Base-by-base conservation (phyloP, 2,888 invertebrate species). In the Oligia latruncula region DNA sequence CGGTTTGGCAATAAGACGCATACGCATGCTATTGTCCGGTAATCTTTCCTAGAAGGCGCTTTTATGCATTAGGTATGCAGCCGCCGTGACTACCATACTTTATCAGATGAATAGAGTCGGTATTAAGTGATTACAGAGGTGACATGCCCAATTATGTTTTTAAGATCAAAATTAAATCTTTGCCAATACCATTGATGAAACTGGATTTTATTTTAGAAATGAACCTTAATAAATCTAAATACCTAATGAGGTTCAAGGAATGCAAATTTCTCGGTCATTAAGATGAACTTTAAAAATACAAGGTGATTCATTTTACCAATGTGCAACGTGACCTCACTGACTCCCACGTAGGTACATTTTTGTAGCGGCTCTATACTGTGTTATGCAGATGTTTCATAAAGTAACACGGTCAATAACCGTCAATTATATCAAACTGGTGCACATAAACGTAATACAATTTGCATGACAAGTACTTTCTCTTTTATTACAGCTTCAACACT, bases 401-500 rank as follows among this genome's bases (percentile, higher is more conserved):
- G 87, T 88, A 86, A 87, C 79, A 82, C 81, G 83, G 85, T 83
- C 84, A 85, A 85, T 88, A 89, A 89, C 87, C 84, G 73, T 80
- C 82, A 88, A 83, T 86, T 87, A 80, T 82, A 85, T 80, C 80
- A 89, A 89, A 83, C 82, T 86, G 82, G 84, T 89, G 86, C 87
- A 89, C 74, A 86, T 76, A 72, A 85, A 85, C 82, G 80, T 89
- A 86, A 84, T 83, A 87, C 71, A 85, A 81, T 89, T 89, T 84
- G 80, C 76, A 84, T 90, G 83, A 89, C 77, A 86, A 84, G 85
- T 85, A 89, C 90, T 91, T 92, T 92, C 90, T 92, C 90, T 92
- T 92, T 93, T 92, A 88, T 97, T 96, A 84, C 97, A 97, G 97
- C 97, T 89, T 94, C 97, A 83, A 97, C 97, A 83, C 92, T 98